Evolutionary conservation across 2,797 vertebrate genomes (phyloP), one percentile per base, ranked within the genome.

Genomic region (Hippoglossus hippoglossus): DNA sequence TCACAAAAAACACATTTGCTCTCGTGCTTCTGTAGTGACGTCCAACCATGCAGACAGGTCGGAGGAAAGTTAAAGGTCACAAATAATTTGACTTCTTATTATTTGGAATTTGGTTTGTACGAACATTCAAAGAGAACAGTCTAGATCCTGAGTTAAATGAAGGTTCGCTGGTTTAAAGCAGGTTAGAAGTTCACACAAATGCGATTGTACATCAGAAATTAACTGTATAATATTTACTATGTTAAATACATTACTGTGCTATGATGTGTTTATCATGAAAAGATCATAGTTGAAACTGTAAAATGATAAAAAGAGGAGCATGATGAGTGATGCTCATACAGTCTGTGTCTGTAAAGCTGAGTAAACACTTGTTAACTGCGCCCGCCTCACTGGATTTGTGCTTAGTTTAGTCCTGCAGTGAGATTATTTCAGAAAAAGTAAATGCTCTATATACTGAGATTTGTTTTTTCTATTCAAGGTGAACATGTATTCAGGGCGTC

Each of bases 391-490:
- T 75, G 50, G 22, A 53, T 15, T n/a, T 51, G 25, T 63, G 62
- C 28, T 51, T 57, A 46, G 24, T 65, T 63, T 71, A 47, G 31
- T 64, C 39, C 18, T 62, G 6, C 55, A 39, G 63, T 75, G 36
- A 71, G 64, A 61, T 55, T 63, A 58, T 58, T 64, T 34, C 4
- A 7, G 10, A 46, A 51, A 67, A 34, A 51, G 16, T 41, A 21
- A 51, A 74, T 46, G 31, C 26, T 54, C 67, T 65, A 56, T 65
- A 28, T 65, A 28, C 12, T 16, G 16, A 59, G 47, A 3, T 26
- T 71, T 8, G 28, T 59, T 71, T 85, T 72, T 85, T 72, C 9
- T 72, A 4, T 69, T 79, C 22, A 28, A 67, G n/a, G 55, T 63
- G 28, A 76, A 57, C 25, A 28, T 65, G 9, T 63, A 64, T 77